Evolutionary conservation across 2,113 vertebrate genomes (phyloP).

Genomic region (Galemys pyrenaicus): DNA sequence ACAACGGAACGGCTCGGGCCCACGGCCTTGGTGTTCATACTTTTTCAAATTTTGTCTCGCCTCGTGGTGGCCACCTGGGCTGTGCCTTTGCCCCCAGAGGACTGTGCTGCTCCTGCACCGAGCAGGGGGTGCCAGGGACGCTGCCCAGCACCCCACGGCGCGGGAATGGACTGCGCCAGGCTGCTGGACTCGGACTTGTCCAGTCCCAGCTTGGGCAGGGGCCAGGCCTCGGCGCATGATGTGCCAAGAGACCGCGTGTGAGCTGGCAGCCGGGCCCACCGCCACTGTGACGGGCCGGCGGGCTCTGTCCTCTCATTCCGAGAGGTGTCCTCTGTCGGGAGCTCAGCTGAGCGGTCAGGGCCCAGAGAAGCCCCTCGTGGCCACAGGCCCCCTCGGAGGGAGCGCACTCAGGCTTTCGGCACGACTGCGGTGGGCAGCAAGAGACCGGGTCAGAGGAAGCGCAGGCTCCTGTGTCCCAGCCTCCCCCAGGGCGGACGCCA

Average conservation of each 20-base stretch:
- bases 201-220: too few species aligned
- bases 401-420: not conserved
- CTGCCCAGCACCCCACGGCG: not conserved
- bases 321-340: not conserved
- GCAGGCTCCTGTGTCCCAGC: fast-evolving
- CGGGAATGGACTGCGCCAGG: not conserved
- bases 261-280: not conserved
- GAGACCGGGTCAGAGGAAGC: not conserved
- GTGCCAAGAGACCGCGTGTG: too few species aligned
- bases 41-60: too few species aligned
- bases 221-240: not conserved
- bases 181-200: not conserved
- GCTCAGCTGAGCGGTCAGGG: not conserved
- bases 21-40: too few species aligned
- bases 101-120: too few species aligned
- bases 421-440: not conserved
- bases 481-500: not conserved
- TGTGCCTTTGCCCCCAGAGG: not conserved
- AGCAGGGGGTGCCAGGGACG: not conserved
- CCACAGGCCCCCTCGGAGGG: too few species aligned
- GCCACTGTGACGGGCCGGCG: not conserved
- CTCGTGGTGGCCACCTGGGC: not conserved
- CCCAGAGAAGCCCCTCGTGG: not conserved
- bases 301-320: not conserved
- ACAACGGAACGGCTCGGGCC: fast-evolving